Evolutionary conservation across 2,888 invertebrate species (phyloP).

Genomic region (Teinopalpus imperialis): DNA sequence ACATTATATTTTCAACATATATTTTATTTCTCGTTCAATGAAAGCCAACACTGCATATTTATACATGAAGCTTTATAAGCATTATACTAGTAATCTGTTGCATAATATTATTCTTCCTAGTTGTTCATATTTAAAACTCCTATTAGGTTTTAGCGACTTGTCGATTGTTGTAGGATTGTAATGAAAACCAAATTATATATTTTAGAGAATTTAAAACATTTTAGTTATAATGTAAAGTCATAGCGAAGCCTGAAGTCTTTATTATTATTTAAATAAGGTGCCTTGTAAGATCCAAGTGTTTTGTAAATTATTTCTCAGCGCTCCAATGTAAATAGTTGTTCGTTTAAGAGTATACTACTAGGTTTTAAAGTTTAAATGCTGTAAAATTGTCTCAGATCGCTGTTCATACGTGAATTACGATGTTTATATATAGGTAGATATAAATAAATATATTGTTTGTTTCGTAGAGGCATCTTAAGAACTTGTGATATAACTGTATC

Average conservation of each 20-base stretch:
- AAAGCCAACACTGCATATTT: slow-evolving; percentile 60
- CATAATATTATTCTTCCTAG: slow-evolving; percentile 79
- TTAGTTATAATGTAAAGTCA: slow-evolving; percentile 80
- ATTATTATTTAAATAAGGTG: slow-evolving; percentile 78
- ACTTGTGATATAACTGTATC: slow-evolving; percentile 80
- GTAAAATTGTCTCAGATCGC: slow-evolving; percentile 66
- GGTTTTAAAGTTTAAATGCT: slow-evolving; percentile 65
- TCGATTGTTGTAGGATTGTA: slow-evolving; percentile 78
- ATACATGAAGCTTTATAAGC: slow-evolving; percentile 38
- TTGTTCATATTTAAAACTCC: slow-evolving; percentile 80
- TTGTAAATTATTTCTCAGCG: slow-evolving; percentile 76
- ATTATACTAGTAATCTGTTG: slow-evolving; percentile 71
- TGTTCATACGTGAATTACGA: slow-evolving; percentile 59
- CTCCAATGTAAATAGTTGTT: slow-evolving; percentile 76
- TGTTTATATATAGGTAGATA: slow-evolving; percentile 63
- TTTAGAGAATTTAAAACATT: slow-evolving; percentile 78
- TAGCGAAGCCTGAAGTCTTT: slow-evolving; percentile 78
- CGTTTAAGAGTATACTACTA: slow-evolving; percentile 78
- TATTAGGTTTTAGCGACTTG: slow-evolving; percentile 77
- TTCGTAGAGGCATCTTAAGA: slow-evolving; percentile 79
- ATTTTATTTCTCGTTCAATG: slow-evolving; percentile 38
- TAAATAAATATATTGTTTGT: slow-evolving; percentile 75
- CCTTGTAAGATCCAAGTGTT: slow-evolving; percentile 74
- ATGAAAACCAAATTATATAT: slow-evolving; percentile 81
- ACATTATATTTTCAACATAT: slow-evolving; percentile 32